A percentile compares a stretch with the other conserved stretches of the same genome.
Evolutionary conservation across 2,888 invertebrate genomes (phyloP).

Genomic region (Mesorhabditis belari): DNA sequence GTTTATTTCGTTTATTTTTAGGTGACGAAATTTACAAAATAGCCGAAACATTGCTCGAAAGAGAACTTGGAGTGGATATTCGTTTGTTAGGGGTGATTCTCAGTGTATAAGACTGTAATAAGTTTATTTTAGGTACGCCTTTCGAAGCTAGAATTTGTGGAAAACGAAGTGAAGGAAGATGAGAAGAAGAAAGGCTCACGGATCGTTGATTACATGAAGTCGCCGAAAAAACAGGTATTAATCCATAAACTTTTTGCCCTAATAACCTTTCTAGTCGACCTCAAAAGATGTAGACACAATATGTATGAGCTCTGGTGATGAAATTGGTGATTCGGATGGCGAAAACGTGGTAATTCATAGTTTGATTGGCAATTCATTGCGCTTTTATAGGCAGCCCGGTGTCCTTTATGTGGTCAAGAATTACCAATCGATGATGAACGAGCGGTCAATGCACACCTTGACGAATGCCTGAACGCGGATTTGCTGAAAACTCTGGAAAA

Average conservation of each 20-base stretch:
- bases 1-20: not conserved
- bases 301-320: no score
- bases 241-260: no score
- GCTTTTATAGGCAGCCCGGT: no score
- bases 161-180: not conserved
- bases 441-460: not conserved
- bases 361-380: not conserved
- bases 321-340: not conserved
- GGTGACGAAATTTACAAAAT: slow-evolving; percentile 13
- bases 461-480: not conserved
- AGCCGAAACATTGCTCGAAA: slow-evolving; percentile 14
- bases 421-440: not conserved
- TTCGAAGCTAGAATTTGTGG: not conserved
- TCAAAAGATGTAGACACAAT: no score
- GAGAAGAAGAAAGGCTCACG: not conserved
- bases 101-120: not conserved
- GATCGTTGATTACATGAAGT: not conserved
- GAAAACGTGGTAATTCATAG: not conserved
- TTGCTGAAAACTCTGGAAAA: no score
- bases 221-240: not conserved
- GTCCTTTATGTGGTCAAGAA: no score
- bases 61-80: slow-evolving; percentile 24
- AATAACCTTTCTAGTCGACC: no score
- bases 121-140: not conserved
- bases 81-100: slow-evolving; percentile 36